These are phyloP conservation scores for Cossypha niveicapilla DNA, from an alignment of 2,797 vertebrate genomes.

Conservation along the genomic window DNA sequence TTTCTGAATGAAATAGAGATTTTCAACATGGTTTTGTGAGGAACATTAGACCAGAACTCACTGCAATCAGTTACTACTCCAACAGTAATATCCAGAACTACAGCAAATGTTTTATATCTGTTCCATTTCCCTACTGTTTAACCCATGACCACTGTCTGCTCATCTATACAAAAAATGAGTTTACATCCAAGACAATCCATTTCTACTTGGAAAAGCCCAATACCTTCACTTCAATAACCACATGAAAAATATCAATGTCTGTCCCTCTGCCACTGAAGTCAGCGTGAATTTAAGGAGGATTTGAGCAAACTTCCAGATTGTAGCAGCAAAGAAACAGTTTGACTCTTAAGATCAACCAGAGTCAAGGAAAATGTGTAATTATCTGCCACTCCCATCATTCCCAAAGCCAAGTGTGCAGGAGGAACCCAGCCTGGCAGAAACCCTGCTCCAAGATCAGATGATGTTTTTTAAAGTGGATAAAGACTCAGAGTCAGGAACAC, in stretches of 20 bases:
- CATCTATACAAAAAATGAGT: not conserved
- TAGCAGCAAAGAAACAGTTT: not conserved
- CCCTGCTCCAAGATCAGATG: not conserved
- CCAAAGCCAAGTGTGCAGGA: not conserved
- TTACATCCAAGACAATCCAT: not conserved
- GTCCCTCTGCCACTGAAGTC: not conserved
- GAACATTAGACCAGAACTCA: not conserved
- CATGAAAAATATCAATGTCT: not conserved
- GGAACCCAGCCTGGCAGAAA: not conserved
- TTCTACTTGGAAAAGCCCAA: not conserved
- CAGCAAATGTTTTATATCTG: not conserved
- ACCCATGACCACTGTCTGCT: not conserved
- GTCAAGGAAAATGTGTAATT: not conserved
- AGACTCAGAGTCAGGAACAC: not conserved
- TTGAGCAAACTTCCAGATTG: not conserved
- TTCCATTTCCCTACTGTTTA: not conserved
- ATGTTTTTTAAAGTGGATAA: not conserved
- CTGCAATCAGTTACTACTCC: not conserved
- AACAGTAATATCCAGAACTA: rapidly evolving
- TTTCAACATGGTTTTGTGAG: not conserved
- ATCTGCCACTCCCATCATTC: not conserved
- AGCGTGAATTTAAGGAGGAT: not conserved
- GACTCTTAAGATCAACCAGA: not conserved
- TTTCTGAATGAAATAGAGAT: not conserved
- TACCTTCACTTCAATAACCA: not conserved